Evolutionary conservation across 2,113 vertebrate genomes (phyloP), one percentile per base, ranked within the genome.

Genomic region (Panthera uncia): DNA sequence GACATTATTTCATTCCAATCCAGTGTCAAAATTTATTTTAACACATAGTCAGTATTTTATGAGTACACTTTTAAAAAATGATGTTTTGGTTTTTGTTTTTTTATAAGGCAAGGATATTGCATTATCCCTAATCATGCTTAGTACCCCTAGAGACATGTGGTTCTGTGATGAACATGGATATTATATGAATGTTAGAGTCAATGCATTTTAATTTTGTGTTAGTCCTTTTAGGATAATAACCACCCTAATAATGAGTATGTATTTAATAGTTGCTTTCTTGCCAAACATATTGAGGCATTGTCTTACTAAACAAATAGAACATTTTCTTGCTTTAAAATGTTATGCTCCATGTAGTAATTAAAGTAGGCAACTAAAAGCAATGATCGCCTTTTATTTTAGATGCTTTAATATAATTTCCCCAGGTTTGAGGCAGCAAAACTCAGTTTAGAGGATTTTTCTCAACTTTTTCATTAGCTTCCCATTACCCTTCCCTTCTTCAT

Each of bases 181-280:
- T 78, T 80, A 95, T 52, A 89, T 25, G 23, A 94, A 95, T 57
- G 93, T 48, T 91, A 97, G 91, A n/a, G 5, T 83, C 65, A 89
- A 80, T 84, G 65, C 65, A 89, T 41, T 95, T 97, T 97, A 89
- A 94, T 81, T 92, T 63, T 87, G 10, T 80, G 27, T 81, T 33
- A 50, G 25, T 78, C 29, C 55, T 95, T 85, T 95, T 71, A 85
- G 89, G 89, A 98, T 12, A 98, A 97, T 69, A 90, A 84, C 3
- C 36, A 81, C 31, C 1, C 1, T 52, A 87, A 89, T 91, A 95
- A 90, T 48, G 13, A 88, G 78, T 87, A 93, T 66, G 4, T 57
- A 90, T 96, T 95, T 94, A 92, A 63, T 93, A 96, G n/a, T 33
- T 65, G 52, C 21, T 18, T 29, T 89, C 89, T 85, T 95, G 68